phyloP scores from a whole-genome alignment of 2,888 invertebrate genomes.

The Aleiodes leptofemur region DNA sequence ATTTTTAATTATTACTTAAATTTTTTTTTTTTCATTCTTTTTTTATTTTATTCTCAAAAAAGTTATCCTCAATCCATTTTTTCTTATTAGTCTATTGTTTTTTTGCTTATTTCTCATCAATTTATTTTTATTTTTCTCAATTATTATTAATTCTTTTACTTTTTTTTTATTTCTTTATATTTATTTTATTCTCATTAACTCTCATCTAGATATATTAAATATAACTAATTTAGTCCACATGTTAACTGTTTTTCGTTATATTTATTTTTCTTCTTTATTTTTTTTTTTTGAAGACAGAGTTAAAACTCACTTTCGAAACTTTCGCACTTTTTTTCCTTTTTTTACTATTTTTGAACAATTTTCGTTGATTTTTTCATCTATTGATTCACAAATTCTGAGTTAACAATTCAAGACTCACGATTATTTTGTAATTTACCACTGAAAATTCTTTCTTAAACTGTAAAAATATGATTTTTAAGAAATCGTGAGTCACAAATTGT shows the following conservation, averaged over 20 bases:
- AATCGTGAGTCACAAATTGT: constrained; percentile 5
- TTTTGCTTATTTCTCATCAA: constrained; percentile 8
- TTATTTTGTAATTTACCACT: constrained; percentile 5
- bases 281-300: too few relatives aligned
- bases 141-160: constrained; percentile 1
- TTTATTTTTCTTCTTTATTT: neutral
- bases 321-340: neutral
- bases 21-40: constrained; percentile 34
- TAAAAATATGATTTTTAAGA: constrained; percentile 22
- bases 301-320: neutral
- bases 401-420: constrained; percentile 12
- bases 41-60: constrained; percentile 27
- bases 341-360: neutral
- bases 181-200: neutral
- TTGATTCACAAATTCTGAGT: neutral
- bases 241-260: constrained; percentile 14
- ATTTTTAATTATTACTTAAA: constrained; percentile 56
- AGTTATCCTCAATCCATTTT: constrained; percentile 22
- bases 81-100: constrained; percentile 19
- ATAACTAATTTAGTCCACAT: constrained; percentile 34
- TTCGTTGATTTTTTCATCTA: neutral
- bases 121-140: neutral
- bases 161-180: constrained; percentile 1
- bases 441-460: neutral
- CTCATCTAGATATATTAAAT: constrained; percentile 32